Percentiles rank a stretch among this genome's conserved stretches.
Evolutionary conservation across 2,113 vertebrate genomes (phyloP).

Genomic region (Oncorhynchus clarkii): DNA sequence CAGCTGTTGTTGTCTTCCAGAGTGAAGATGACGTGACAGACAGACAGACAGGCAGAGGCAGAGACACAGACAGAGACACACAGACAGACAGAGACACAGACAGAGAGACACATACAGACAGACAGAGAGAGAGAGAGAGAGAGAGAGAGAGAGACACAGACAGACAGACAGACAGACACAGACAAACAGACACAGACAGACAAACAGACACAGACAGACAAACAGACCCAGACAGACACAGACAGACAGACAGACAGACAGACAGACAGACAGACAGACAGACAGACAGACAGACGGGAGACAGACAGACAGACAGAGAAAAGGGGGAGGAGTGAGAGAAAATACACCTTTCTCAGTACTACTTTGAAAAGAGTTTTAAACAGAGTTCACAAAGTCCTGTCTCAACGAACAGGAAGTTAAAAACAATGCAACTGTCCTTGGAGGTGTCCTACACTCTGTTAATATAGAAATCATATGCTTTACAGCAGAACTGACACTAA

Average conservation of each 20-base stretch:
- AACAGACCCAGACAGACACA: too few relatives aligned
- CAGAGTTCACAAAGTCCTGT: not conserved
- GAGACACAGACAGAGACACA: not conserved
- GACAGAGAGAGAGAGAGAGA: too few relatives aligned
- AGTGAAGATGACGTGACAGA: too few relatives aligned
- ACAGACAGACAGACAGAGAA: too few relatives aligned
- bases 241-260: not conserved
- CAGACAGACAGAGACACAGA: constrained; percentile 3
- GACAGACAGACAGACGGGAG: too few relatives aligned
- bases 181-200: not conserved
- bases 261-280: too few relatives aligned
- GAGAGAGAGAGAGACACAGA: too few relatives aligned
- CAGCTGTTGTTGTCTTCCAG: not conserved
- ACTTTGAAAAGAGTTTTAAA: too few relatives aligned
- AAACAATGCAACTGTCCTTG: not conserved
- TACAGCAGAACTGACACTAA: not conserved
- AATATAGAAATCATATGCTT: not conserved
- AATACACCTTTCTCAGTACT: too few relatives aligned
- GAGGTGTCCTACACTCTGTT: not conserved
- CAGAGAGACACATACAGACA: too few relatives aligned
- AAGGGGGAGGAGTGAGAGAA: too few relatives aligned
- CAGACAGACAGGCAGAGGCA: too few relatives aligned
- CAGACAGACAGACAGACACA: not conserved
- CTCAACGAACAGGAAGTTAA: not conserved
- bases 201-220: not conserved